A percentile compares a stretch with the other conserved stretches of the same genome.
These are phyloP conservation scores for Catharus ustulatus DNA, from an alignment of 2,797 vertebrate genomes.

Conservation along the genomic window DNA sequence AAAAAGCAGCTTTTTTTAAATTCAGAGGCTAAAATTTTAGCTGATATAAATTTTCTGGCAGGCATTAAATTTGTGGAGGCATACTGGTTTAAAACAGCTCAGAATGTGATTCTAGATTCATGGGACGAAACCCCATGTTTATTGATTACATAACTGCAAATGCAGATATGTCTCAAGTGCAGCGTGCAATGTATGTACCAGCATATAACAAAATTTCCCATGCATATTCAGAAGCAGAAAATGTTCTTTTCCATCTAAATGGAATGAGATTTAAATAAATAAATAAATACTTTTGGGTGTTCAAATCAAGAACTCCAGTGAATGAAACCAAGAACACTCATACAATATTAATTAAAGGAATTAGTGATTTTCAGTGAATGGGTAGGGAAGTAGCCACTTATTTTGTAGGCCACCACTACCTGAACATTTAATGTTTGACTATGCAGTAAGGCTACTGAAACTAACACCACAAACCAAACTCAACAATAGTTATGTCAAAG, in stretches of 20 bases:
- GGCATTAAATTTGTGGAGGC: conserved; percentile 16
- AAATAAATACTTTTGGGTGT: neutral
- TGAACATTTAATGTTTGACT: neutral
- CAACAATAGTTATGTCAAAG: neutral
- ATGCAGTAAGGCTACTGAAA: neutral
- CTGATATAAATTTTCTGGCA: conserved; percentile 27
- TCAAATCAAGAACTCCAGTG: neutral
- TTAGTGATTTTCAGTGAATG: neutral
- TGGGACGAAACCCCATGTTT: neutral
- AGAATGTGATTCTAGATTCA: conserved; percentile 9
- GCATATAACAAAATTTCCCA: neutral
- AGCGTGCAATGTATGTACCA: neutral
- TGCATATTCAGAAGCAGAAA: neutral
- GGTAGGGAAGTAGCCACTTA: neutral
- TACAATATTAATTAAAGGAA: neutral
- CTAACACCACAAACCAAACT: neutral
- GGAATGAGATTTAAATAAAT: neutral
- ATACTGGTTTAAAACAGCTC: neutral
- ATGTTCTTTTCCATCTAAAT: neutral
- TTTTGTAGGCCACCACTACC: neutral
- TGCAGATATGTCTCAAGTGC: neutral
- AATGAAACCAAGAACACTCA: neutral
- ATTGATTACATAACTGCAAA: conserved; percentile 41
- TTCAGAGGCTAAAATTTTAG: conserved; percentile 5
- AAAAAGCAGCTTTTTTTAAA: neutral